Base-by-base conservation (phyloP, 2,113 vertebrate species). In the Phoenicopterus ruber region DNA sequence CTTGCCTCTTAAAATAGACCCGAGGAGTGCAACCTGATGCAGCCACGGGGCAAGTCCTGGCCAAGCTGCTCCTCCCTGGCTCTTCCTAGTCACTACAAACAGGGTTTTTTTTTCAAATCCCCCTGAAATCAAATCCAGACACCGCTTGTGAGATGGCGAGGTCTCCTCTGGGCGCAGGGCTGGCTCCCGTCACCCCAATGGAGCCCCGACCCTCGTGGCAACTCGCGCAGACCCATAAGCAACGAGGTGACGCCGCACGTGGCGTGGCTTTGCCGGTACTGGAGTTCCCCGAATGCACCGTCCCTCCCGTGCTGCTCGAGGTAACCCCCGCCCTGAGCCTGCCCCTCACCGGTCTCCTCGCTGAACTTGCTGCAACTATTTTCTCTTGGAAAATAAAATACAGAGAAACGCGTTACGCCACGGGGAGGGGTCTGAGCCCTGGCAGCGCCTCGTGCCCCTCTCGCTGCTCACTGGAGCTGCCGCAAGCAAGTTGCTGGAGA, bases 1-100 rank as follows among this genome's bases (percentile, higher is more conserved):
- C 29, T 67, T 12, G 2, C 46, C 65, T 90, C 96, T 67, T 73
- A 95, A 97, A 97, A 97, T 94, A 96, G 86, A 66, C 40, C 50
- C 5, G 7, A 26, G 83, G 40, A 57, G 34, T 14, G n/a, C 89
- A 95, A 94, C 90, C 71, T 1, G 62, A 81, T 46, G 70, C 73
- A 79, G 88, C 85, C 55, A 15, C 12, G 2, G 22, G 28, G 49
- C 59, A 47, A 42, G 25, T 9, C 61, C 25, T 72, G 83, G 59
- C 87, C 17, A 6, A 55, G 49, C 70, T 44, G 69, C 62, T 78
- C 79, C 88, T 67, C 20, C 0, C 38, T 20, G 58, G 8, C 65
- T 76, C 85, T 61, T n/a, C 73, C 77, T 17, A n/a, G 9, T 52
- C 12, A 1, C 67, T 73, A 40, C 55, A 36, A 28, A 36, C 16